phyloP scores from a whole-genome alignment of 1,140 invertebrate genomes.

The Heliconius congener region DNA sequence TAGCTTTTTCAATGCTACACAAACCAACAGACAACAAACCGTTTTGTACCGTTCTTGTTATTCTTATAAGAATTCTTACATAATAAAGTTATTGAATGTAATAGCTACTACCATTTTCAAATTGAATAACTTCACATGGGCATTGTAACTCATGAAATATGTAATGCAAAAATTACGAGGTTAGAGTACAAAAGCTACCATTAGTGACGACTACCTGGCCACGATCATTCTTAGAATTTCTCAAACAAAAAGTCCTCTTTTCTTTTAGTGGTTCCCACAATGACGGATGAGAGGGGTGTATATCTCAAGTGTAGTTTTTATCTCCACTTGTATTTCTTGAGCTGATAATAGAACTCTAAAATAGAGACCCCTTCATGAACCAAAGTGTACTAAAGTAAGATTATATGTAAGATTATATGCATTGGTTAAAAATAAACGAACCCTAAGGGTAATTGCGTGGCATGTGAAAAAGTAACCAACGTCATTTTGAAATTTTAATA shows the following conservation, averaged over 20 bases:
- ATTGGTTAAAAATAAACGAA: constrained; percentile 1
- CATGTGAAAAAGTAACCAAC: background rate
- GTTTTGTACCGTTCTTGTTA: no score
- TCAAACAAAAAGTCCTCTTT: constrained; percentile 59
- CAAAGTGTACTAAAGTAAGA: background rate
- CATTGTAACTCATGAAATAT: background rate
- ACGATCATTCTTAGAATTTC: constrained; percentile 60
- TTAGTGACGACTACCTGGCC: constrained; percentile 63
- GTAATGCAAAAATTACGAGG: constrained; percentile 20
- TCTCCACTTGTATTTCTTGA: constrained; percentile 63
- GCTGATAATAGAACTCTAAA: constrained; percentile 58
- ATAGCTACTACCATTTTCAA: no score
- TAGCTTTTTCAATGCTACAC: no score
- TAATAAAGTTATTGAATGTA: no score
- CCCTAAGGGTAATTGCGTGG: constrained; percentile 9
- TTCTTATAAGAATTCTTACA: no score
- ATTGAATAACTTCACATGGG: background rate
- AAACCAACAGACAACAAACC: no score
- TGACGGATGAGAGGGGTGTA: constrained; percentile 62
- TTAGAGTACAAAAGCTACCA: constrained; percentile 44
- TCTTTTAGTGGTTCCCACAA: constrained; percentile 73
- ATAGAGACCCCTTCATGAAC: constrained; percentile 24
- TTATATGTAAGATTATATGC: background rate
- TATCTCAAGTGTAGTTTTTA: constrained; percentile 74
- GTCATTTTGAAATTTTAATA: background rate